Base-by-base conservation (phyloP, 2,797 vertebrate species). In the Picus viridis region DNA sequence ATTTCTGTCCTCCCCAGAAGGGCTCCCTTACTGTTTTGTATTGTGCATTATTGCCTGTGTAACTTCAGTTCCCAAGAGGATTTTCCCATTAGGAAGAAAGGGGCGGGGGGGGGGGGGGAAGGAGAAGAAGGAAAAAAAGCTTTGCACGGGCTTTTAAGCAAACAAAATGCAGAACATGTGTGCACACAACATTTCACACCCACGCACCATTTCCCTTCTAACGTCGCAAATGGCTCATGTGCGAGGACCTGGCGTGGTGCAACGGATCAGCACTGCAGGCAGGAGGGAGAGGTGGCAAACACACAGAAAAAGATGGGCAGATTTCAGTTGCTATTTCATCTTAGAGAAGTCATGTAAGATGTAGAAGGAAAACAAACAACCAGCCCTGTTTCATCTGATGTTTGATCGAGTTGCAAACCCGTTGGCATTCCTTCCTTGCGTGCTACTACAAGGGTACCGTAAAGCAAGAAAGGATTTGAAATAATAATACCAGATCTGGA, bases 151-250 rank as follows among this genome's bases (percentile, higher is more conserved):
- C 90, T 94, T 96, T 93, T 96, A 95, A 94, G 88, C 96, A 96
- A 96, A 96, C 92, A 94, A 95, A 96, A 94, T 94, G 86, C 75
- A 86, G 94, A 78, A 69, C 95, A 92, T 95, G 90, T 95, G 94
- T 92, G 93, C 92, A 78, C 94, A 92, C 93, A 94, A 90, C 86
- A 85, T 92, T 94, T 95, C 93, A 87, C 95, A 93, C 93, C 92
- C 92, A 94, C 73, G 76, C 93, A 75, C 92, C 24, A 94, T 95
- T 96, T 94, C 95, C 93, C 84, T 90, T 83, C 75, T 54, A 83
- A 90, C 4, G 4, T 45, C 20, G 76, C 92, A 89, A 95, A 91
- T 87, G 96, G 86, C 78, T 95, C 26, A 11, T 89, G 91, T 18
- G 27, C 2, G 3, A 94, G 79, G 95, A 72, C 73, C 92, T 93